Conservation (phyloP, 2,888 invertebrate genomes). For the Prenolepis imparis region DNA sequence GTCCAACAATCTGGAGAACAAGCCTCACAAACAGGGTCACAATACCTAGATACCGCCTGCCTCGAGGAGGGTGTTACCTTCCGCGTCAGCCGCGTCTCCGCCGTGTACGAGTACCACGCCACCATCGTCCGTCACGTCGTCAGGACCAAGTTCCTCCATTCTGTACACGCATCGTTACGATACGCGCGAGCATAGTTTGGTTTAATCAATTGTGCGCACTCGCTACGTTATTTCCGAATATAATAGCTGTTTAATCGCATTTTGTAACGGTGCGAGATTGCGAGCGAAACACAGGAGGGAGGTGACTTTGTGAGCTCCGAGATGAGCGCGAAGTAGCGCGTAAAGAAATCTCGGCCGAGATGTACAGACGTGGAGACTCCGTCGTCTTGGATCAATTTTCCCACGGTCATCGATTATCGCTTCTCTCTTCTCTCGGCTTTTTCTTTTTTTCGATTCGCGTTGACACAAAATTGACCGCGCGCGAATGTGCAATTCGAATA, state of each 20-base stretch:
- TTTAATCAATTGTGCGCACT: conserved; percentile 68
- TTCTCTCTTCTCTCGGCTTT: neutral
- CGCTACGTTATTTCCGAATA: conserved; percentile 42
- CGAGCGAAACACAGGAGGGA: neutral
- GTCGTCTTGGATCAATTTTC: neutral
- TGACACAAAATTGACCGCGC: neutral
- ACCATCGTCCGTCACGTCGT: conserved; percentile 80
- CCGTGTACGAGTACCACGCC: conserved; percentile 82
- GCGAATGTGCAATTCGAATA: neutral
- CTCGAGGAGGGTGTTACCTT: conserved; percentile 82
- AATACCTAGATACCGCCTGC: conserved; percentile 83
- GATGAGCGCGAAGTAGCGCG: neutral
- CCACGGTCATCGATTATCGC: neutral
- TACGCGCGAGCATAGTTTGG: conserved; percentile 84
- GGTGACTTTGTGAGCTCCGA: neutral
- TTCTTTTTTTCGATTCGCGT: neutral
- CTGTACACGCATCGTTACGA: conserved; percentile 84
- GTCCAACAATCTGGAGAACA: conserved; percentile 86
- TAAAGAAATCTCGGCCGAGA: neutral
- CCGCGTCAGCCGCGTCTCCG: conserved; percentile 72
- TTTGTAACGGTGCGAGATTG: conserved; percentile 18
- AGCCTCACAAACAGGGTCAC: conserved; percentile 83
- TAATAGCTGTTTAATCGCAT: neutral
- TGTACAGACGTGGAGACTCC: neutral
- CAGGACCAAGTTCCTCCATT: conserved; percentile 83